Evolutionary conservation across 92 coral and sea anemone genomes (phyloP), one percentile per base, ranked within the genome.

Genomic region (Phymanthus crucifer): DNA sequence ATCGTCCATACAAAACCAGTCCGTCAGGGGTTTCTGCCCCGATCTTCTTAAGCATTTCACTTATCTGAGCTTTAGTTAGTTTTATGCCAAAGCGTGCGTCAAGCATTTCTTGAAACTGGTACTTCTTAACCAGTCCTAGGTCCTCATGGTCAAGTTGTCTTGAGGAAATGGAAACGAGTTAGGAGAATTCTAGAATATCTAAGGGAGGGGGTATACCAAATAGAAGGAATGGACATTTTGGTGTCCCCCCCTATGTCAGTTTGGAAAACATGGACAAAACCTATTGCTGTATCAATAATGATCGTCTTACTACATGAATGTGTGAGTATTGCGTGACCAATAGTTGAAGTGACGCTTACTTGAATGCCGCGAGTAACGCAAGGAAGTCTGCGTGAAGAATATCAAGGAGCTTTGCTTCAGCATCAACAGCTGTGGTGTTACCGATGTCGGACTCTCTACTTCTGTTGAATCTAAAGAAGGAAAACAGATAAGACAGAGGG

Each of bases 81-180:
- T 79, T 76, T 43, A 90, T 26, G 36, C 82, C 82, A 31, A 92
- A 90, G 34, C 92, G 93, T 40, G 97, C 78, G 24, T 85, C 86
- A n/a, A 92, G 86, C 73, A 92, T 47, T 48, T 92, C 94, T 68
- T 87, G 88, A 72, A 92, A 92, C 75, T 92, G 94, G 78, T 92
- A 92, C 35, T 85, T 88, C 45, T 90, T 90, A 0, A 92, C 73
- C 34, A 87, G 86, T 5, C 97, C 97, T 40, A 90, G 73, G 43
- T 76, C 72, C 76, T 92, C 94, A 52, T 94, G 80, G 78, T 92
- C 97, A 79, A 92, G 92, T 52, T 87, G 90, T 68, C 97, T 92
- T 40, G 31, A 32, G 43, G 3, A 54, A 65, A 32, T 72, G 6
- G 57, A 14, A 16, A 36, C 27, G 5, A 32, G n/a, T 34, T 16